Percentiles rank a stretch among this genome's conserved stretches.
These are phyloP conservation scores for Cariama cristata DNA, from an alignment of 2,113 vertebrate genomes.

Conservation along the genomic window DNA sequence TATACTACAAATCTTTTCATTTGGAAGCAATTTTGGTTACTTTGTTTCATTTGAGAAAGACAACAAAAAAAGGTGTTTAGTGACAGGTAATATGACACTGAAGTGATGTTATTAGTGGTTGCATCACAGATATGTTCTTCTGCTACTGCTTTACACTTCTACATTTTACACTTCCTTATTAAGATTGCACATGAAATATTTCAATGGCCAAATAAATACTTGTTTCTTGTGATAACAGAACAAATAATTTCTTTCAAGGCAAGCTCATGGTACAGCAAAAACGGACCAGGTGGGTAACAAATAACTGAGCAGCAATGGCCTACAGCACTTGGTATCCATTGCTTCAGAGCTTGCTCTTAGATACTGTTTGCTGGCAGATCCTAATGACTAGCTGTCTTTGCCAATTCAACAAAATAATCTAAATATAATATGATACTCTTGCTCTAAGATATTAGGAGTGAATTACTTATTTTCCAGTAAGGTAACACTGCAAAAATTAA, in stretches of 20 bases:
- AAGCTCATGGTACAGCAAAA: not conserved
- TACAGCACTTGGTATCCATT: not conserved
- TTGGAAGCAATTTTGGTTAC: not conserved
- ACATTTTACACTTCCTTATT: not conserved
- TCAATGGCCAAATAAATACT: not conserved
- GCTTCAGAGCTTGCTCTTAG: not conserved
- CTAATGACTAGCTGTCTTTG: not conserved
- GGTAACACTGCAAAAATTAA: not conserved
- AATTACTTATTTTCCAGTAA: not conserved
- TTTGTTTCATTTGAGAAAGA: not conserved
- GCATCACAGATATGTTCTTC: not conserved
- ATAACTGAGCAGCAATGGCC: not conserved
- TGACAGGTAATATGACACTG: not conserved
- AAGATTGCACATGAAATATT: not conserved
- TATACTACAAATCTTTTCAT: not conserved
- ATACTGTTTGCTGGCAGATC: not conserved
- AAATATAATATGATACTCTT: not conserved
- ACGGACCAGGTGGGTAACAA: not conserved
- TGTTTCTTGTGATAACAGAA: not conserved
- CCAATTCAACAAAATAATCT: not conserved
- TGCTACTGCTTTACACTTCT: not conserved
- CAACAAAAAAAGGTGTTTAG: not conserved
- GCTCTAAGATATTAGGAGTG: not conserved
- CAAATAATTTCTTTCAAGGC: not conserved
- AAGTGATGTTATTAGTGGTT: not conserved